Percentiles rank a stretch among this genome's conserved stretches.
These are phyloP conservation scores for Xestia xanthographa DNA, from an alignment of 2,888 invertebrate species.

Conservation along the genomic window DNA sequence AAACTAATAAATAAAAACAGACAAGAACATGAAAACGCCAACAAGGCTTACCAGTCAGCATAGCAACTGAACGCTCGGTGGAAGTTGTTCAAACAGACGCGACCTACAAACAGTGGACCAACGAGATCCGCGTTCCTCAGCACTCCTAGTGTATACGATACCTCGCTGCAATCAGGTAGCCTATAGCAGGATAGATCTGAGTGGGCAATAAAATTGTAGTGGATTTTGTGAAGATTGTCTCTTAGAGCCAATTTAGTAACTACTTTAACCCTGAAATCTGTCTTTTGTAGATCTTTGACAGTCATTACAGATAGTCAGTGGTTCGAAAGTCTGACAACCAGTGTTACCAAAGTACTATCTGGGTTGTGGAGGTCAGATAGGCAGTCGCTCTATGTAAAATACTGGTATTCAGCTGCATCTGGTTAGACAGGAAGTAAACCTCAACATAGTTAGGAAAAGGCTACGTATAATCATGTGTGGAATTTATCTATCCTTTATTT, in stretches of 20 bases:
- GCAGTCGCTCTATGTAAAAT: too few species aligned
- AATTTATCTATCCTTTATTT: not conserved
- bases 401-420: too few species aligned
- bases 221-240: constrained; percentile 11
- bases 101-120: constrained; percentile 54
- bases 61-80: constrained; percentile 28
- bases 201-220: constrained; percentile 15
- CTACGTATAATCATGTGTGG: too few species aligned
- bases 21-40: constrained; percentile 25
- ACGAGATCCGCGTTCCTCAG: constrained; percentile 40
- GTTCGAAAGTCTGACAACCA: too few species aligned
- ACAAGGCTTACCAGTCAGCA: constrained; percentile 39
- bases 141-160: constrained; percentile 54
- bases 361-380: too few species aligned
- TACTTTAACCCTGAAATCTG: too few species aligned
- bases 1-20: constrained; percentile 8
- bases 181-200: constrained; percentile 12
- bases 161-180: constrained; percentile 45
- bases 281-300: too few species aligned
- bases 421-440: too few species aligned
- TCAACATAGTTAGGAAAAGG: too few species aligned
- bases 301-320: too few species aligned
- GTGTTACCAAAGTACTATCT: too few species aligned
- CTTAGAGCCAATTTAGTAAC: constrained; percentile 1
- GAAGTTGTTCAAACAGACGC: constrained; percentile 51